These are phyloP conservation scores for Pseudoatta argentina DNA, from an alignment of 1,140 invertebrate species.

Conservation along the genomic window DNA sequence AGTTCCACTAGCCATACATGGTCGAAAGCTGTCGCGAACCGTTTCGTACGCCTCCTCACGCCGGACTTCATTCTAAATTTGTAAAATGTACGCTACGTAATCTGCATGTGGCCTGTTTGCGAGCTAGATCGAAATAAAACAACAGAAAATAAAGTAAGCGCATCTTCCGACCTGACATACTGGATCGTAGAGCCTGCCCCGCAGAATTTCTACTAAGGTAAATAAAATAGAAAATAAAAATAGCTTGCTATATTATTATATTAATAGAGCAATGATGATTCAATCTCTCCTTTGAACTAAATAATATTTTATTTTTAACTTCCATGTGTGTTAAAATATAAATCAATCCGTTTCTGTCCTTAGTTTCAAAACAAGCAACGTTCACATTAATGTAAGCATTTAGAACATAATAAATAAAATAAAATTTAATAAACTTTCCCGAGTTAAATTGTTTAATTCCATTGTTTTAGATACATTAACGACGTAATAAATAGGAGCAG, in stretches of 20 bases:
- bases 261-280: too few species aligned
- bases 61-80: conserved; percentile 67
- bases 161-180: not conserved
- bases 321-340: too few species aligned
- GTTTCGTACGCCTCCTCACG: conserved; percentile 6
- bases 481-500: too few species aligned
- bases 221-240: not conserved
- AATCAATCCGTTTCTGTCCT: too few species aligned
- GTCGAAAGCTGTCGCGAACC: not conserved
- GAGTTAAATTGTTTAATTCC: too few species aligned
- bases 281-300: too few species aligned
- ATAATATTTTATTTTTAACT: too few species aligned
- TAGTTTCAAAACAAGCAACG: too few species aligned
- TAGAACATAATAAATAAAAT: too few species aligned
- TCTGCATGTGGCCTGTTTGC: conserved; percentile 64
- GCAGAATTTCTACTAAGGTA: not conserved
- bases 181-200: not conserved
- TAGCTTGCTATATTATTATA: not conserved
- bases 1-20: not conserved
- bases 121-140: conserved; percentile 55
- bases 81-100: conserved; percentile 66
- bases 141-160: conserved; percentile 56
- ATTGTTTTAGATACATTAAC: too few species aligned
- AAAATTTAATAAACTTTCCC: too few species aligned
- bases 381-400: too few species aligned